Evolutionary conservation across 2,797 vertebrate species (phyloP).

Genomic region (Xiphophorus birchmanni): DNA sequence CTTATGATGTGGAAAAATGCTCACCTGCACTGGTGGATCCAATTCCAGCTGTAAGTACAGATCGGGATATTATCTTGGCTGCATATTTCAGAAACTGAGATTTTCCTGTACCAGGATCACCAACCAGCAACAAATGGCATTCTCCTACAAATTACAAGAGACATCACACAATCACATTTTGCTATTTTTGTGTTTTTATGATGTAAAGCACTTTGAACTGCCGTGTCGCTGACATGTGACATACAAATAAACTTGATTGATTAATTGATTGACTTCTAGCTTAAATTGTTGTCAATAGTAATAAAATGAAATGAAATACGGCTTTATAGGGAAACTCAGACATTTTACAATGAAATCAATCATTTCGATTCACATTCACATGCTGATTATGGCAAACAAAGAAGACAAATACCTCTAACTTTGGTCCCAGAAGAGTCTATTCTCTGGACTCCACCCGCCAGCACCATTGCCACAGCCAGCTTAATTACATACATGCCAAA

Average conservation of each 20-base stretch:
- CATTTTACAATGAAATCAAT: too few relatives aligned
- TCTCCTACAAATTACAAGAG: conserved; percentile 83
- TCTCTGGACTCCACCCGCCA: conserved; percentile 96
- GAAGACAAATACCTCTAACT: conserved; percentile 83
- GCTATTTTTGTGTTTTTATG: too few relatives aligned
- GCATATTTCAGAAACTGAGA: conserved; percentile 98
- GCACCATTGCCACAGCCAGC: conserved; percentile 92
- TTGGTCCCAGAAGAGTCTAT: conserved; percentile 89
- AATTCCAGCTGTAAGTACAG: conserved; percentile 94
- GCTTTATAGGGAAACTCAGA: too few relatives aligned
- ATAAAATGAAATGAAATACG: too few relatives aligned
- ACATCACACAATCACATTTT: background rate
- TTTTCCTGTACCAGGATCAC: conserved; percentile 96
- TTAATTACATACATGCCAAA: conserved; percentile 97
- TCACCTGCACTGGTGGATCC: conserved; percentile 96
- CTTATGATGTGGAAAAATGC: background rate
- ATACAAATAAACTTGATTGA: too few relatives aligned
- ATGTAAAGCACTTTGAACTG: too few relatives aligned
- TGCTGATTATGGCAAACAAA: background rate
- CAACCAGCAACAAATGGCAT: conserved; percentile 94
- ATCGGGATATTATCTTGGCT: conserved; percentile 92
- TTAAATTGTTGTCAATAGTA: too few relatives aligned
- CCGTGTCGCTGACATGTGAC: too few relatives aligned
- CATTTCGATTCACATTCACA: too few relatives aligned
- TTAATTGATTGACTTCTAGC: too few relatives aligned